Base-by-base conservation (phyloP, 2,888 invertebrate species). In the Isoperla grammatica region DNA sequence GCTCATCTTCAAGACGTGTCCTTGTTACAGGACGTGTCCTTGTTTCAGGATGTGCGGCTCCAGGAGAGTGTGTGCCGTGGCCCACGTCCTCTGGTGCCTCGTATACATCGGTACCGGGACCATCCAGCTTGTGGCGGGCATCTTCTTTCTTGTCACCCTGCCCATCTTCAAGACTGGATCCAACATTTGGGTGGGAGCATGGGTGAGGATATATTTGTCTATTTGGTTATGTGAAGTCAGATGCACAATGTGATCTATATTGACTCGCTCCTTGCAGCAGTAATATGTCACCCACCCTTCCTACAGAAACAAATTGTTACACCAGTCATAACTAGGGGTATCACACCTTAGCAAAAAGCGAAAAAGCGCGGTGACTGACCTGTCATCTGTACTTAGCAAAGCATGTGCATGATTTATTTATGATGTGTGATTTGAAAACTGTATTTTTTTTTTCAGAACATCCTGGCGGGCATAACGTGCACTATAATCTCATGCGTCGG, bases 61-160 rank as follows among this genome's bases (percentile, higher is more conserved):
- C 55, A 63, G 65, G 63, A 65, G 65, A 59, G 61, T 66, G 60
- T 70, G 69, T 64, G 63, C 65, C 49, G 65, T 67, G 48, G 60
- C 67, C 53, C 78, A 78, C 70, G 72, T 77, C 69, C 69, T 77
- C 69, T 78, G 78, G 76, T 75, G 77, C 68, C 70, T 75, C 39
- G 68, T 77, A 58, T 79, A 78, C 67, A 74, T 78, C 54, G 70
- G 73, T 50, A 74, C 75, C 63, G 80, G 79, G 58, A 75, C 77
- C 57, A 74, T 76, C 57, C 80, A 79, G 69, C 70, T 79, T 57
- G 75, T 78, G 60, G 75, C 76, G 39, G 79, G 79, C 40, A 75
- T 79, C 60, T 78, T 79, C 69, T 79, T 78, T 69, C 70, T 78
- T 61, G 73, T 79, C 63, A 76, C 76, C 45, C 71, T 79, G 64